phyloP scores from a whole-genome alignment of 2,113 vertebrate species.

The Verasper variegatus region DNA sequence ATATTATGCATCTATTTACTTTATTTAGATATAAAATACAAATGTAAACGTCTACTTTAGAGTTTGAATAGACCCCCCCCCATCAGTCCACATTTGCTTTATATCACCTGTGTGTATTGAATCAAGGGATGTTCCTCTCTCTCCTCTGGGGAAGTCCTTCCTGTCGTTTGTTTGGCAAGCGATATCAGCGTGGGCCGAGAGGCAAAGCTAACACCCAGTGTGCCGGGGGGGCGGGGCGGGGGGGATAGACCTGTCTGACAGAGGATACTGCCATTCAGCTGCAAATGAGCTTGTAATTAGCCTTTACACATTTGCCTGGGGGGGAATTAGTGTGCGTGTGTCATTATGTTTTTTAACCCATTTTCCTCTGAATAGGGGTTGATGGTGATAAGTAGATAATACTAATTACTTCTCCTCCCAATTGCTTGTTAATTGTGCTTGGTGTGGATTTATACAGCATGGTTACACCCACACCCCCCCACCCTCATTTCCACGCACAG shows the following conservation, averaged over 20 bases:
- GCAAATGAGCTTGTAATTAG: conserved; percentile 85
- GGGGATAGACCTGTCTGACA: conserved; percentile 72
- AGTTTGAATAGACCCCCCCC: neutral
- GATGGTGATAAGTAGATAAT: conserved; percentile 83
- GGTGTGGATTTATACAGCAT: conserved; percentile 78
- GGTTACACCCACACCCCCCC: conserved; percentile 54
- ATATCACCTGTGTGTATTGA: conserved; percentile 52
- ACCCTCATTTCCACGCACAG: conserved; percentile 26
- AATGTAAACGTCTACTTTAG: neutral
- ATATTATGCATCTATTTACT: too few species aligned
- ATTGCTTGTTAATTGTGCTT: conserved; percentile 85
- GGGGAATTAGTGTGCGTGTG: conserved; percentile 68
- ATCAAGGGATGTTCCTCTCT: conserved; percentile 15
- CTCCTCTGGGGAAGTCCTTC: conserved; percentile 12
- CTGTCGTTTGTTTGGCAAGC: conserved; percentile 49
- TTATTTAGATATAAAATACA: neutral
- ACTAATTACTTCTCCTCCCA: conserved; percentile 87
- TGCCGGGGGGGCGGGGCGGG: conserved; percentile 4
- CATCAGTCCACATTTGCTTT: neutral
- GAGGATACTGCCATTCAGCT: conserved; percentile 78
- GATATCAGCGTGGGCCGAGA: conserved; percentile 25
- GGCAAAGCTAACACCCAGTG: conserved; percentile 49
- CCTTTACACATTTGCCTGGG: conserved; percentile 77
- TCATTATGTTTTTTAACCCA: conserved; percentile 72
- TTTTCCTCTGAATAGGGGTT: conserved; percentile 76